These are phyloP conservation scores for Pampus argenteus DNA, from an alignment of 2,797 vertebrate species.

Conservation along the genomic window DNA sequence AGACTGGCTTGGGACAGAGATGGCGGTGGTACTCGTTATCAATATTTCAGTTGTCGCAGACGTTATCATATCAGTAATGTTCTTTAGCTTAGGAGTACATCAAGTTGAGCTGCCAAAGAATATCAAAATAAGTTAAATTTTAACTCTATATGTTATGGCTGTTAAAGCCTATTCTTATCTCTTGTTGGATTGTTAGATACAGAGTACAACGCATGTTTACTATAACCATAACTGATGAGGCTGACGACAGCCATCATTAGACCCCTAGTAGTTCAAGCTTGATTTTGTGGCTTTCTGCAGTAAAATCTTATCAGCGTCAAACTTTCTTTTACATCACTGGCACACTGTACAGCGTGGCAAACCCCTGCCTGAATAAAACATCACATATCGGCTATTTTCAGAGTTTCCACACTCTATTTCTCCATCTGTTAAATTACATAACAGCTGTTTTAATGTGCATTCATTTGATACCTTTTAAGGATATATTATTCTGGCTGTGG, in stretches of 20 bases:
- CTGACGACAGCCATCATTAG: slow-evolving; percentile 14
- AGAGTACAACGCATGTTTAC: slow-evolving; percentile 19
- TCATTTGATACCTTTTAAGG: slow-evolving; percentile 36
- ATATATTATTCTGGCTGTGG: slow-evolving; percentile 13
- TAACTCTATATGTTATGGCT: slow-evolving; percentile 37
- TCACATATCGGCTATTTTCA: not conserved
- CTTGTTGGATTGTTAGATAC: slow-evolving; percentile 14
- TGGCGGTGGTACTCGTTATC: slow-evolving; percentile 7
- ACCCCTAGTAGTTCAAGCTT: not conserved
- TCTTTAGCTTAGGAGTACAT: slow-evolving; percentile 45
- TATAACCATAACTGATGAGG: slow-evolving; percentile 4
- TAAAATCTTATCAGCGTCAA: not conserved
- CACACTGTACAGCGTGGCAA: not conserved
- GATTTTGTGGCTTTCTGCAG: slow-evolving; percentile 4
- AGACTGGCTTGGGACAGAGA: slow-evolving; percentile 3
- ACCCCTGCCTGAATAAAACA: not conserved
- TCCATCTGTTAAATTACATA: too few species aligned
- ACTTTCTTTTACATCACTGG: not conserved
- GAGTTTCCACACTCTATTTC: slow-evolving; percentile 18
- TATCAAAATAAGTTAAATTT: slow-evolving; percentile 62
- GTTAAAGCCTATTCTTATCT: slow-evolving; percentile 39
- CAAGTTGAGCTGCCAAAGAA: slow-evolving; percentile 25
- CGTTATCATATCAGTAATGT: slow-evolving; percentile 52
- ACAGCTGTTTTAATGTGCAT: slow-evolving; percentile 30
- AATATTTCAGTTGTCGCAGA: slow-evolving; percentile 21